phyloP scores from a whole-genome alignment of 1,140 invertebrate species.

The Elysia chlorotica region DNA sequence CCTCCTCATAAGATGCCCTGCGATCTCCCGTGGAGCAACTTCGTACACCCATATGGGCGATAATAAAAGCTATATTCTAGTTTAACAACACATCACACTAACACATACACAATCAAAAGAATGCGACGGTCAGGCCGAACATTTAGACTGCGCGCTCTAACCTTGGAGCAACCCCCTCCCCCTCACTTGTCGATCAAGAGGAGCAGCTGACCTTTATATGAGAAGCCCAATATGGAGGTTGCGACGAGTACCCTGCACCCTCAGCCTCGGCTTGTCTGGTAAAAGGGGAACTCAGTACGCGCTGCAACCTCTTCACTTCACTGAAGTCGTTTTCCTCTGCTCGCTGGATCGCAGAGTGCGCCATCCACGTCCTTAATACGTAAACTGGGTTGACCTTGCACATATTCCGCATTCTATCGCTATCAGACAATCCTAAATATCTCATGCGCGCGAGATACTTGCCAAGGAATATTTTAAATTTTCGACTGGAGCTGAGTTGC shows the following conservation, averaged over 20 bases:
- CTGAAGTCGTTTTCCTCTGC: conserved; percentile 68
- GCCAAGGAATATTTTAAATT: too few species aligned
- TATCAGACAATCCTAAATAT: conserved; percentile 45
- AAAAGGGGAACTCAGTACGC: conserved; percentile 41
- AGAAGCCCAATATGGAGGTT: conserved; percentile 66
- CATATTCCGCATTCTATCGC: conserved; percentile 63
- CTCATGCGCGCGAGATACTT: too few species aligned
- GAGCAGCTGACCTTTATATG: conserved; percentile 68
- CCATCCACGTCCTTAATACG: conserved; percentile 71
- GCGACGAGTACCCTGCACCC: conserved; percentile 62
- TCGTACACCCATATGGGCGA: too few species aligned
- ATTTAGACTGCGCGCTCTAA: too few species aligned
- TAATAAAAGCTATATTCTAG: too few species aligned
- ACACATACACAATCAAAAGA: too few species aligned
- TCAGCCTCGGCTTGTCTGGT: conserved; percentile 62
- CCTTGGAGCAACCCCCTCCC: too few species aligned
- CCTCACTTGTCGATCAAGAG: conserved; percentile 33
- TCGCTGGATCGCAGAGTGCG: conserved; percentile 68
- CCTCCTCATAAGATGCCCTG: too few species aligned
- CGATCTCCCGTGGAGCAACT: too few species aligned
- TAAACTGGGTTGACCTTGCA: conserved; percentile 65
- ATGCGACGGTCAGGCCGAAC: too few species aligned
- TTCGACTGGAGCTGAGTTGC: too few species aligned
- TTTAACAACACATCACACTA: too few species aligned
- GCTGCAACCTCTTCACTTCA: conserved; percentile 37